phyloP scores from a whole-genome alignment of 2,113 vertebrate genomes.

The Cricetomys ansorgei region DNA sequence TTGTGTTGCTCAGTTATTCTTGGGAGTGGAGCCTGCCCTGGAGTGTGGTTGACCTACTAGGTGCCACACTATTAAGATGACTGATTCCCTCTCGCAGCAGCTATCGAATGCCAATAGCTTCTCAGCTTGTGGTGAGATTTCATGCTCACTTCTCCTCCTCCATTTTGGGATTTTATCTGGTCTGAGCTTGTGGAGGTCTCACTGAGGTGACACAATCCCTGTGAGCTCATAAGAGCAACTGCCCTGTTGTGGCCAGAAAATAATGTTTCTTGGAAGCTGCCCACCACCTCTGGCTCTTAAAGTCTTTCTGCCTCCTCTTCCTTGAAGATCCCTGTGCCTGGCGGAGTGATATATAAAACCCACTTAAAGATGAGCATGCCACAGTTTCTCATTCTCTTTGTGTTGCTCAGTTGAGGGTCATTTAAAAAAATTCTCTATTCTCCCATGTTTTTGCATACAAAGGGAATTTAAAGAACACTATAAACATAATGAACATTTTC shows the following conservation, averaged over 20 bases:
- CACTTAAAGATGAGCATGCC: not conserved
- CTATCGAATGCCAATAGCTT: not conserved
- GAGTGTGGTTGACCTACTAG: not conserved
- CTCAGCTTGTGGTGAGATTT: not conserved
- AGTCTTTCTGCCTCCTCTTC: not conserved
- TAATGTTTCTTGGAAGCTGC: not conserved
- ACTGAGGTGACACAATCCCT: not conserved
- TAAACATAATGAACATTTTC: not conserved
- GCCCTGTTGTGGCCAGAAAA: not conserved
- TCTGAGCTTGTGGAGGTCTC: not conserved
- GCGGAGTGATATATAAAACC: not conserved
- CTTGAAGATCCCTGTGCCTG: not conserved
- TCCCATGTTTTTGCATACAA: conserved; percentile 24
- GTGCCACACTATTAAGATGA: not conserved
- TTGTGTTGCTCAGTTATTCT: not conserved
- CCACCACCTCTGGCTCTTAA: not conserved
- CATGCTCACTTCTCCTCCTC: not conserved
- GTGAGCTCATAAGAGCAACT: not conserved
- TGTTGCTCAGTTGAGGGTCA: not conserved
- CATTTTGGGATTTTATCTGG: not conserved
- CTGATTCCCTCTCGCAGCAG: not conserved
- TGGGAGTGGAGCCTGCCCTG: not conserved
- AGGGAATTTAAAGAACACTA: conserved; percentile 37
- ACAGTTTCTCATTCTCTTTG: not conserved
- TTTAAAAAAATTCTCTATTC: not conserved